Conservation (phyloP, 2,888 invertebrate species). For the Bombylius major region DNA sequence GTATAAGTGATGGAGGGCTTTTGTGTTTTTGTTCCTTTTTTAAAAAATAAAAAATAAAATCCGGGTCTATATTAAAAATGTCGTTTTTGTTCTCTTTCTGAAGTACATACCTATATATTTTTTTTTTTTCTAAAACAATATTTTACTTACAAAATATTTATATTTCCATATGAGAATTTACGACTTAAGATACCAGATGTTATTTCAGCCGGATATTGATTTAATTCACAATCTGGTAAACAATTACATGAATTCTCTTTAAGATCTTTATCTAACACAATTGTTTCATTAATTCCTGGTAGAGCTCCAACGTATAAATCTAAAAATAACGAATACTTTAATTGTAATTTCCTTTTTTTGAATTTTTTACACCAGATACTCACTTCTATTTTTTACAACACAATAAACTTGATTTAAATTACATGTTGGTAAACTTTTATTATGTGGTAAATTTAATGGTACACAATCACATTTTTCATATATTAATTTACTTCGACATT, state of each 20-base stretch:
- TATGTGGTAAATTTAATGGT: slow-evolving; percentile 43
- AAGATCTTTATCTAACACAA: slow-evolving; percentile 6
- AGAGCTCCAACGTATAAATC: slow-evolving; percentile 30
- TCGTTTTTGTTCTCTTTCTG: too few species aligned
- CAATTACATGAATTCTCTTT: slow-evolving; percentile 37
- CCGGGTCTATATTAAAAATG: too few species aligned
- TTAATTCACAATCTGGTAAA: slow-evolving; percentile 50
- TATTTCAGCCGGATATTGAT: slow-evolving; percentile 49
- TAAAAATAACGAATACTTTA: slow-evolving; percentile 6
- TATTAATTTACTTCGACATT: slow-evolving; percentile 41
- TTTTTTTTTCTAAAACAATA: too few species aligned
- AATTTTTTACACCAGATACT: slow-evolving; percentile 1
- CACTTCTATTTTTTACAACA: slow-evolving; percentile 26
- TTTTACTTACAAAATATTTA: slow-evolving; percentile 14
- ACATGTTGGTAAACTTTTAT: slow-evolving; percentile 26
- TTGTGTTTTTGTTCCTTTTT: neutral
- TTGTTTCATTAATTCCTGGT: slow-evolving; percentile 26
- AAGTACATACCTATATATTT: too few species aligned
- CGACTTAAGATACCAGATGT: slow-evolving; percentile 44
- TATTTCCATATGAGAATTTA: slow-evolving; percentile 34
- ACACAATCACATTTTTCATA: slow-evolving; percentile 45
- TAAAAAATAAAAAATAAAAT: neutral
- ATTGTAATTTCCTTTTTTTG: neutral
- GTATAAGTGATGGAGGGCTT: too few species aligned
- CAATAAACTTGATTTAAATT: slow-evolving; percentile 24